These are phyloP conservation scores for Gopherus evgoodei DNA, from an alignment of 2,113 vertebrate genomes.

Conservation along the genomic window DNA sequence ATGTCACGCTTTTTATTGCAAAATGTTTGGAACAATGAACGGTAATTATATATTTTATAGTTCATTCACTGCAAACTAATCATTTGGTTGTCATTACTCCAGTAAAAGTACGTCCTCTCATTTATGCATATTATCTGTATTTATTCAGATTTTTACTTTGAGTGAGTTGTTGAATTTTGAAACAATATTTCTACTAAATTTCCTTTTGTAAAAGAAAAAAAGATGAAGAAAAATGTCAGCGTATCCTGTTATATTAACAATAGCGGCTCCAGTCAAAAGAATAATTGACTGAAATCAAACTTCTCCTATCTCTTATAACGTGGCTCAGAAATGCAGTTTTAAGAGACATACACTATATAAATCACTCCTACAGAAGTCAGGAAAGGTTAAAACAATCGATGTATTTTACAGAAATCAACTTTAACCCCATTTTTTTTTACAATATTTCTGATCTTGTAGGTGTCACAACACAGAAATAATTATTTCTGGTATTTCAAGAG, in stretches of 20 bases:
- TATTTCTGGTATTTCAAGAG: slow-evolving; percentile 50
- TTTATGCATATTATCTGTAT: slow-evolving; percentile 42
- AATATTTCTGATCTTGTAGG: slow-evolving; percentile 1
- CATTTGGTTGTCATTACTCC: slow-evolving; percentile 67
- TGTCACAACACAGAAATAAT: slow-evolving; percentile 28
- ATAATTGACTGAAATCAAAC: slow-evolving; percentile 42
- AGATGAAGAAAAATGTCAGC: background rate
- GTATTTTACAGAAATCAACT: slow-evolving; percentile 65
- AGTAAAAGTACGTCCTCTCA: slow-evolving; percentile 46
- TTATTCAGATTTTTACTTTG: background rate
- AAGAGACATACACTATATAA: slow-evolving; percentile 62
- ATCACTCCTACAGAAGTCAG: slow-evolving; percentile 56
- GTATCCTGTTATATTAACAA: slow-evolving; percentile 23
- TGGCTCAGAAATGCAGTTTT: slow-evolving; percentile 22
- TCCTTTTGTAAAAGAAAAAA: background rate
- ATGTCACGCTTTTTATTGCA: slow-evolving; percentile 73
- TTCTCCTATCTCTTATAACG: slow-evolving; percentile 35
- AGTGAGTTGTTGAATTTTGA: slow-evolving; percentile 15
- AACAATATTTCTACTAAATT: slow-evolving; percentile 10
- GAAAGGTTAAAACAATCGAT: slow-evolving; percentile 68
- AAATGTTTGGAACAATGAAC: slow-evolving; percentile 62
- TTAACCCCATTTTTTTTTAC: slow-evolving; percentile 40
- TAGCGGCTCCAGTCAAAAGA: slow-evolving; percentile 30
- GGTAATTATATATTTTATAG: slow-evolving; percentile 76
- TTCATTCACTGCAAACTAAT: slow-evolving; percentile 71